These are phyloP conservation scores for Chrysocyon brachyurus DNA, from an alignment of 2,797 vertebrate genomes.

Conservation along the genomic window DNA sequence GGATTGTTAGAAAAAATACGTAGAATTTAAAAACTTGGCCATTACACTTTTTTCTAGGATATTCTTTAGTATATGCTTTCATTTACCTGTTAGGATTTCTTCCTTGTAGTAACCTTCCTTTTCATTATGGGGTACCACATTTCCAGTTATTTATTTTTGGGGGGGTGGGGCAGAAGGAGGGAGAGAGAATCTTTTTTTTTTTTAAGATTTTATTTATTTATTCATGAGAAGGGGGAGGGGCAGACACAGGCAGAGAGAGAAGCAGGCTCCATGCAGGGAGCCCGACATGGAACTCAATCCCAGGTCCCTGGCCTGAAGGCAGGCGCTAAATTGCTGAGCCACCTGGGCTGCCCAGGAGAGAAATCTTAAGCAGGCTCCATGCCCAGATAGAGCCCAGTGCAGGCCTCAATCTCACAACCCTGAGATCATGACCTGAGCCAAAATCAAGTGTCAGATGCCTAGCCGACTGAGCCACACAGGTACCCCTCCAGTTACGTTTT, in stretches of 20 bases:
- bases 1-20: not conserved
- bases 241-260: too few relatives aligned
- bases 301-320: too few relatives aligned
- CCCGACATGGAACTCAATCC: too few relatives aligned
- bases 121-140: not conserved
- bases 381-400: not conserved
- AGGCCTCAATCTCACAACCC: not conserved
- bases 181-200: not conserved
- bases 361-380: not conserved
- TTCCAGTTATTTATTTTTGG: not conserved
- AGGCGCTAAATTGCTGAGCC: too few relatives aligned
- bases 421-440: not conserved
- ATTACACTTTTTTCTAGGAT: not conserved
- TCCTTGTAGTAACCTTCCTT: not conserved
- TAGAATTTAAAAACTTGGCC: not conserved
- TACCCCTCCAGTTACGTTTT: not conserved
- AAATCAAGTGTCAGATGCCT: not conserved
- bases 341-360: not conserved
- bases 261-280: too few relatives aligned
- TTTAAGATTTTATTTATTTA: too few relatives aligned
- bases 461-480: not conserved
- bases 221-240: too few relatives aligned
- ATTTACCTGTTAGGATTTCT: not conserved
- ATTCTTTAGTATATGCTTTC: not conserved
- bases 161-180: too few relatives aligned